Percentiles rank a stretch among this genome's conserved stretches.
Evolutionary conservation across 2,797 vertebrate species (phyloP).

Genomic region (Crenichthys baileyi): DNA sequence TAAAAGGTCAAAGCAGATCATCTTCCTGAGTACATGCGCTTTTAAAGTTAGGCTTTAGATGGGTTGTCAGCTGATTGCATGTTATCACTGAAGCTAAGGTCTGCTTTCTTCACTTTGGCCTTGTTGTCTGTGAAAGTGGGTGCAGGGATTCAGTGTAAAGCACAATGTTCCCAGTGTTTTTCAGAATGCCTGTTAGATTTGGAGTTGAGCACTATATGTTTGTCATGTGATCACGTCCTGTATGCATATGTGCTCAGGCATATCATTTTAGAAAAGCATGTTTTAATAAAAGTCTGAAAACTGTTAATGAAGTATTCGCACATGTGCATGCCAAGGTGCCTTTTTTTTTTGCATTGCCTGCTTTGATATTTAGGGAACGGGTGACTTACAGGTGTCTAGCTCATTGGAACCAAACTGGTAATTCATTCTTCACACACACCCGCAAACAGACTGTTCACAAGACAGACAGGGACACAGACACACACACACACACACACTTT

Average conservation of each 20-base stretch:
- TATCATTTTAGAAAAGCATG: constrained; percentile 21
- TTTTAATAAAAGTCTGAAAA: constrained; percentile 3
- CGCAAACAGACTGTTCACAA: constrained; percentile 49
- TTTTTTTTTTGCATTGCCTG: constrained; percentile 21
- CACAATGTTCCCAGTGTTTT: constrained; percentile 16
- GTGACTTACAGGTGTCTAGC: constrained; percentile 54
- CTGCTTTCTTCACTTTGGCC: constrained; percentile 21
- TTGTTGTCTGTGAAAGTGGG: constrained; percentile 31
- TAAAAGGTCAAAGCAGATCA: constrained; percentile 56
- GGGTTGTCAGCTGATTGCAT: constrained; percentile 47
- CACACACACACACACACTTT: constrained; percentile 45
- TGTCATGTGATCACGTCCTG: constrained; percentile 42
- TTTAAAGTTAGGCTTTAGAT: constrained; percentile 61
- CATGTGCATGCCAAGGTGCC: constrained; percentile 8
- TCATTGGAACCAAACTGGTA: constrained; percentile 49
- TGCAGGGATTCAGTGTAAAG: constrained; percentile 34
- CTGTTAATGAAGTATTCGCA: constrained; percentile 12
- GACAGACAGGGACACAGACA: constrained; percentile 24
- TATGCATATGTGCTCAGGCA: constrained; percentile 26
- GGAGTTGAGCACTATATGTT: constrained; percentile 35
- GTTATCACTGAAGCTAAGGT: constrained; percentile 48
- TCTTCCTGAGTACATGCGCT: constrained; percentile 28
- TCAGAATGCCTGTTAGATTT: constrained; percentile 37
- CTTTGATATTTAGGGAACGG: constrained; percentile 32
- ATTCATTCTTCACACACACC: constrained; percentile 65